These are phyloP conservation scores for Momotus momota DNA, from an alignment of 2,797 vertebrate species.

Conservation along the genomic window DNA sequence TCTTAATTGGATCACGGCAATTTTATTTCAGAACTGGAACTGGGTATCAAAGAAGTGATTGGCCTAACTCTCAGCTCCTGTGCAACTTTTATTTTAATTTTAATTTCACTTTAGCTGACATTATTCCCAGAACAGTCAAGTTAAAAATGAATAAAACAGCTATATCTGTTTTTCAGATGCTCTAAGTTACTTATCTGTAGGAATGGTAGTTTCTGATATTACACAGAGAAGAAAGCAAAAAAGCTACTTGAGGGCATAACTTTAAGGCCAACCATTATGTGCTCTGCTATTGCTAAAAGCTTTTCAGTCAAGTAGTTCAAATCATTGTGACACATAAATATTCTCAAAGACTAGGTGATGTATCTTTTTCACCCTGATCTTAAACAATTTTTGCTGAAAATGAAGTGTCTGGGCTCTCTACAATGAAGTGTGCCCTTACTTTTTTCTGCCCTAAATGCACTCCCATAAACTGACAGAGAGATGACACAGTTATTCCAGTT, in stretches of 20 bases:
- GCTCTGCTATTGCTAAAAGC: neutral
- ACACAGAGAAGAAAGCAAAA: neutral
- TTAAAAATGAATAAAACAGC: neutral
- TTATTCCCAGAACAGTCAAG: neutral
- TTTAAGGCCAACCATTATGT: neutral
- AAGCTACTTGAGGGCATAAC: neutral
- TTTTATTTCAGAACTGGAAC: neutral
- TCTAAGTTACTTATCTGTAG: neutral
- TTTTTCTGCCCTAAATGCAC: neutral
- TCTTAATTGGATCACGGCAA: neutral
- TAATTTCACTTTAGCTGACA: neutral
- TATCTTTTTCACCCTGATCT: neutral
- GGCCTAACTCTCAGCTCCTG: neutral
- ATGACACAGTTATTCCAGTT: neutral
- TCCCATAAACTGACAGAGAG: neutral
- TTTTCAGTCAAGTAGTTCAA: neutral
- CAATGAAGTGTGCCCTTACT: neutral
- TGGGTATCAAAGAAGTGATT: neutral
- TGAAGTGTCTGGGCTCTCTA: neutral
- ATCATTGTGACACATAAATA: neutral
- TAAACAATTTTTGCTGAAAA: neutral
- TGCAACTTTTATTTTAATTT: neutral
- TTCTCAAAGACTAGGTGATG: neutral
- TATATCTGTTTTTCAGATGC: neutral
- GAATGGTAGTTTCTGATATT: neutral